Base-by-base conservation (phyloP, 2,797 vertebrate species). In the Orestias chungarensis region DNA sequence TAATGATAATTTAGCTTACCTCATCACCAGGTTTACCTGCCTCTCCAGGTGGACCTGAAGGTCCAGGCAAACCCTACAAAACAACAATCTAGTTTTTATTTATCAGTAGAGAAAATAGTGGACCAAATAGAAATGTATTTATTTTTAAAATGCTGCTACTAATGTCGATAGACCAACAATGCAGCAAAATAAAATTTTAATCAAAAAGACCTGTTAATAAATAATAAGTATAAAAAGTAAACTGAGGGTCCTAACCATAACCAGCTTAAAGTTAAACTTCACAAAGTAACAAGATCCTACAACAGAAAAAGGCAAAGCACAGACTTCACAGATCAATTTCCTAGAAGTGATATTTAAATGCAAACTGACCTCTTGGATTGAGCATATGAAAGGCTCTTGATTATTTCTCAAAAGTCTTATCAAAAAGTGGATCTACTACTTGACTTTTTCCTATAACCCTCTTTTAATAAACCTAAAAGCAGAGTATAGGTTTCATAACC, bases 1-100 rank as follows among this genome's bases (percentile, higher is more conserved):
- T 3, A 49, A 47, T 25, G 14, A 20, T 70, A 35, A 20, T 35
- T 35, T 17, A 54, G 15, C 50, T 0, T 92, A 99, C 98, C 95
- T 97, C 96, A 86, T 94, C 90, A 38, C 98, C 98, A 81, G 96
- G 96, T 82, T 99, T 99, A 81, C 98, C 98, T 66, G 95, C 92
- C 89, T 99, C 97, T 85, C 98, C 98, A 29, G 97, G 97, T 86
- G 96, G 93, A 6, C 98, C 98, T 38, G 96, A 93, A 44, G 93
- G 75, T 79, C 98, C 98, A n/a, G 98, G 98, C 80, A 99, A 96
- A 27, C 98, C 98, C 98, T 99, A 74, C 75, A 86, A 76, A 59
- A 79, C 20, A 82, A 10, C 46, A 73, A 52, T 14, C 3, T 12
- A 49, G n/a, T n/a, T 52, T 70, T 8, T 23, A 59, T 52, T 40